Evolutionary conservation across 2,113 vertebrate species (phyloP).

Genomic region (Climacteris rufus): DNA sequence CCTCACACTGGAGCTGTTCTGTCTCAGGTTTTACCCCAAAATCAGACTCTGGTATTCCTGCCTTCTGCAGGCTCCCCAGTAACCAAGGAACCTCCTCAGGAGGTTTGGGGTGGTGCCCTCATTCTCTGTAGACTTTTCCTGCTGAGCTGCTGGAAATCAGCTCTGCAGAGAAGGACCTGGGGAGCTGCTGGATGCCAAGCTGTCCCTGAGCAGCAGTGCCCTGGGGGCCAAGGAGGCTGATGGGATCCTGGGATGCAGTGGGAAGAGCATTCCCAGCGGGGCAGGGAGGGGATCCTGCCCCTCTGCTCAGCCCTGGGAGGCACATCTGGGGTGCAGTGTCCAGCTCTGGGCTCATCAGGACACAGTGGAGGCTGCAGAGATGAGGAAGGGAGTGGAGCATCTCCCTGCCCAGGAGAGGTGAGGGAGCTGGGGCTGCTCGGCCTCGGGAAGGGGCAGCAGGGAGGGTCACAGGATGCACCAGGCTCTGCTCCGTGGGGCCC

Average conservation of each 20-base stretch:
- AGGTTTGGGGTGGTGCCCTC: neutral
- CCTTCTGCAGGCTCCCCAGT: neutral
- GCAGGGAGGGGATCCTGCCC: neutral
- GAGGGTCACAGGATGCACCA: no score
- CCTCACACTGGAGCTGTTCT: neutral
- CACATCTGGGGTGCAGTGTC: neutral
- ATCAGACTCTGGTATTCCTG: neutral
- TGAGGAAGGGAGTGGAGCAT: neutral
- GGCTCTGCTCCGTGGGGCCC: neutral
- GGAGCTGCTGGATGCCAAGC: neutral
- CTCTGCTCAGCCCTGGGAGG: neutral
- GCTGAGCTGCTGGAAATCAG: neutral
- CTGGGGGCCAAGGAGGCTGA: neutral
- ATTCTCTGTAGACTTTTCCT: neutral
- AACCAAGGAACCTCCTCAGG: neutral
- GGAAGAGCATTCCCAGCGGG: neutral
- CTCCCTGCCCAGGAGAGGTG: neutral
- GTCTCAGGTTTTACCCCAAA: neutral
- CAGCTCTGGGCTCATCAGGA: neutral
- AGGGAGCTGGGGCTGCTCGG: neutral
- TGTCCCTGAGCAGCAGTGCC: neutral
- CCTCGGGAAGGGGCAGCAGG: neutral
- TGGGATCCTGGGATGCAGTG: neutral
- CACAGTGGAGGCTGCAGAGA: rapidly evolving
- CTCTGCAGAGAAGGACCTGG: neutral